Percentiles rank a stretch among this genome's conserved stretches.
Conservation (phyloP, 2,888 invertebrate species). For the Athetis lepigone region DNA sequence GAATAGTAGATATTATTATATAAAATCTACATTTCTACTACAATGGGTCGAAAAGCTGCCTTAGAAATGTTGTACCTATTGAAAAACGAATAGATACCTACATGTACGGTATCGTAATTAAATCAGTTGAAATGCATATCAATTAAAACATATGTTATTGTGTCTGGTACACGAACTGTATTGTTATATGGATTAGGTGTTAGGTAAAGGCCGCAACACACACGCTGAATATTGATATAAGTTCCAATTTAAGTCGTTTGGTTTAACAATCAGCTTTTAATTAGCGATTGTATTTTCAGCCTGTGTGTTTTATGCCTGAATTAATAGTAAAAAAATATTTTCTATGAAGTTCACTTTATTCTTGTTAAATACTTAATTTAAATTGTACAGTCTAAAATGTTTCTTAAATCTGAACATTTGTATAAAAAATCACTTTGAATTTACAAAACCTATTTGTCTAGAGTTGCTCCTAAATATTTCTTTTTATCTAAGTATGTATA, state of each 20-base stretch:
- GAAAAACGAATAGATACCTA: slow-evolving; percentile 30
- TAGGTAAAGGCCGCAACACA: slow-evolving; percentile 56
- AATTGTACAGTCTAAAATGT: slow-evolving; percentile 14
- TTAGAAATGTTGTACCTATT: slow-evolving; percentile 34
- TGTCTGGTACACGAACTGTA: slow-evolving; percentile 77
- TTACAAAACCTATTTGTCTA: background rate
- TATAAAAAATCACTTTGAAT: background rate
- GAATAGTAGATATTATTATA: slow-evolving; percentile 19
- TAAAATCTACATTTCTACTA: slow-evolving; percentile 31
- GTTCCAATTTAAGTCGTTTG: background rate
- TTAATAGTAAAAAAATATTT: slow-evolving; percentile 38
- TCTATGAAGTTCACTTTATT: slow-evolving; percentile 40
- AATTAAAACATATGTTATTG: slow-evolving; percentile 64
- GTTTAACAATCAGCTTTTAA: slow-evolving; percentile 1
- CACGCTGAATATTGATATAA: slow-evolving; percentile 24
- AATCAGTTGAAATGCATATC: slow-evolving; percentile 68
- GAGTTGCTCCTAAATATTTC: background rate
- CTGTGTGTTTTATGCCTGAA: slow-evolving; percentile 45
- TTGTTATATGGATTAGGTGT: slow-evolving; percentile 57
- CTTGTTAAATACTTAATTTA: slow-evolving; percentile 5
- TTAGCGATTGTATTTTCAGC: slow-evolving; percentile 31
- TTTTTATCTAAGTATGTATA: background rate
- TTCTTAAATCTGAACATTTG: slow-evolving; percentile 9
- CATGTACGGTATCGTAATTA: slow-evolving; percentile 20
- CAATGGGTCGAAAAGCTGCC: slow-evolving; percentile 42